Evolutionary conservation across 2,797 vertebrate genomes (phyloP), one percentile per base, ranked within the genome.

Genomic region (Gallinago nigripennis): DNA sequence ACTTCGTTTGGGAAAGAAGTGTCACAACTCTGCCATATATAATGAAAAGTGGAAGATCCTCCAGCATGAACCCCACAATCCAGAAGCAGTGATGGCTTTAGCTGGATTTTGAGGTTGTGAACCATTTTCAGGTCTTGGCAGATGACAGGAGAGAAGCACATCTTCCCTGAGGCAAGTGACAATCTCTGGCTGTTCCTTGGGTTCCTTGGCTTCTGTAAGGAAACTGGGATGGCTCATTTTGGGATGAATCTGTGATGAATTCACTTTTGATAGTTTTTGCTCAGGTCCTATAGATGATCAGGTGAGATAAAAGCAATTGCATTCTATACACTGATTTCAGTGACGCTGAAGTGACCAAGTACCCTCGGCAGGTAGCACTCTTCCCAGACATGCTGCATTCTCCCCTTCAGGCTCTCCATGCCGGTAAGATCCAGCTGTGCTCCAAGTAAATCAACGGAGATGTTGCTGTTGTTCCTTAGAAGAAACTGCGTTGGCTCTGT

Each of bases 31-130:
- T 76, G 33, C 25, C 25, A 15, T 16, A 10, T 2, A 0, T 14
- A 73, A 57, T 1, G 4, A 23, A 69, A 80, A n/a, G 12, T 0
- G 0, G 11, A 56, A 71, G 27, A 63, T 3, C 2, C 5, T 48
- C 16, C 39, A 28, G 9, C 16, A 15, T 23, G 56, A 61, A 58
- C 9, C 4, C 23, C 3, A 1, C 2, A 6, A 16, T 41, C 13
- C n/a, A 60, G 35, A 69, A 76, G 30, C 21, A 75, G 16, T n/a
- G 24, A 46, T 31, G 9, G 14, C 27, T 87, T 6, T 58, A 57
- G 30, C 31, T 73, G 50, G 24, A 48, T 66, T 96, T 80, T 33
- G 46, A 86, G 30, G 19, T 31, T 46, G 18, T 39, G 61, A 85
- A 61, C 6, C 6, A 23, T 89, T 75, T 87, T 33, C 50, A 39